Base-by-base conservation (phyloP, 30 jellyfish, hydroid and myxozoan species). In the Hydra vulgaris region DNA sequence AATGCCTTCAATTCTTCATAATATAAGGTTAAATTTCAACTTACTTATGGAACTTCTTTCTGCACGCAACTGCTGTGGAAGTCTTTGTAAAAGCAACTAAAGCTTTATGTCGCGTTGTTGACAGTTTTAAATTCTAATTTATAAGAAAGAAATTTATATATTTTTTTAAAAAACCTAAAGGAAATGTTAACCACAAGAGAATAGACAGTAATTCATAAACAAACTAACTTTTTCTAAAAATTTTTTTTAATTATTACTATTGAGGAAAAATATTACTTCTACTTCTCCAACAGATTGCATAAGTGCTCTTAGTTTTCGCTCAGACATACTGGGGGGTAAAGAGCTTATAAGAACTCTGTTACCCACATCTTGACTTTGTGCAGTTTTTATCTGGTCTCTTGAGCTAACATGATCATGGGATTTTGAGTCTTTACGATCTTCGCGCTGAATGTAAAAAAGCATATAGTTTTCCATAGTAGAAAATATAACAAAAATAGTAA, bases 251-350 rank as follows among this genome's bases (percentile, higher is more conserved):
- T 40, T 40, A 40, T 40, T 40, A 5, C 61, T 5, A 3, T 40
- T 40, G 5, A 40, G 12, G 12, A 40, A 40, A 40, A 40, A 40
- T 3, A 40, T 53, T 23, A 78, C 85, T 40, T 78, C 85, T 24
- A 78, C 85, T 15, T 78, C 85, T 15, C 85, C 85, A 19, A 78
- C 85, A 27, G 85, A 78, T 61, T 78, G 85, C 85, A 78, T 78
- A 76, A 78, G 26, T 66, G 66, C 79, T 23, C 69, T 27, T 61
- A 78, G 69, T 61, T 78, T 78, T 18, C 85, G 79, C 23, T 78
- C 85, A 54, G 85, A 78, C 85, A 78, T 78, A 53, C 77, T 78
- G 17, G 85, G 80, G 4, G 85, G 85, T 18, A 78, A 27, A 53
- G 76, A 19, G 53, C 85, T 78, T 24, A 78, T 78, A 40, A 78